These are phyloP conservation scores for Raphicerus campestris DNA, from an alignment of 2,113 vertebrate species.

Conservation along the genomic window DNA sequence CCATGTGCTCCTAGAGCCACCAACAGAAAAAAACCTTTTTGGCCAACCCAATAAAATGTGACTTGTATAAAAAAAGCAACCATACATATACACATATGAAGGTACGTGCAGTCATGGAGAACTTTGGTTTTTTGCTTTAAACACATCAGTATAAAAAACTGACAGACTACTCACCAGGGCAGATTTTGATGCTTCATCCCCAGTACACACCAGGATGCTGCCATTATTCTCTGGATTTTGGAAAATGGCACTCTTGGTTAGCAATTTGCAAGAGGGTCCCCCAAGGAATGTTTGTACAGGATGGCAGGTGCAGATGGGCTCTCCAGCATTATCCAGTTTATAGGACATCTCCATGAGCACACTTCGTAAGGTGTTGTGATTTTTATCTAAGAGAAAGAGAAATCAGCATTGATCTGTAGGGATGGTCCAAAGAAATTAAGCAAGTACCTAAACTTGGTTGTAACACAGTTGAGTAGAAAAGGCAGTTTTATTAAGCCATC, in stretches of 20 bases:
- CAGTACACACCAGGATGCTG: conserved; percentile 89
- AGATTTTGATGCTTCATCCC: conserved; percentile 93
- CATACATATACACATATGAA: not conserved
- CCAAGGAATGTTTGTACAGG: conserved; percentile 91
- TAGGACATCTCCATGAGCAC: conserved; percentile 92
- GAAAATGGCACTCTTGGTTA: conserved; percentile 96
- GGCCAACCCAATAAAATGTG: not conserved
- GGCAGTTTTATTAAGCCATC: not conserved
- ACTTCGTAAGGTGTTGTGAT: conserved; percentile 85
- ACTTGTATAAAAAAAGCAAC: not conserved
- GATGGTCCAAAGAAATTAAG: not conserved
- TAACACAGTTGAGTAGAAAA: not conserved
- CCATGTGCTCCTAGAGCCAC: not conserved
- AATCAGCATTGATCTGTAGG: not conserved
- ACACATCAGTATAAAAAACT: not conserved
- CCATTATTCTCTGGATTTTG: conserved; percentile 84
- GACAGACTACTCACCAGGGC: conserved; percentile 85
- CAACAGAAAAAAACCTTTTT: not conserved
- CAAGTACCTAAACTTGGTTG: not conserved
- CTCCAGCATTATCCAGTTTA: conserved; percentile 79
- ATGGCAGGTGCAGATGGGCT: conserved; percentile 85
- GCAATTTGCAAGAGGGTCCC: conserved; percentile 91
- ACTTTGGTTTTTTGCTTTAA: not conserved
- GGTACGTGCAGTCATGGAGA: not conserved
- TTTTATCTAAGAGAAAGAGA: conserved; percentile 83